These are phyloP conservation scores for Nixonia krombeini DNA, from an alignment of 1,140 invertebrate genomes.

Conservation along the genomic window DNA sequence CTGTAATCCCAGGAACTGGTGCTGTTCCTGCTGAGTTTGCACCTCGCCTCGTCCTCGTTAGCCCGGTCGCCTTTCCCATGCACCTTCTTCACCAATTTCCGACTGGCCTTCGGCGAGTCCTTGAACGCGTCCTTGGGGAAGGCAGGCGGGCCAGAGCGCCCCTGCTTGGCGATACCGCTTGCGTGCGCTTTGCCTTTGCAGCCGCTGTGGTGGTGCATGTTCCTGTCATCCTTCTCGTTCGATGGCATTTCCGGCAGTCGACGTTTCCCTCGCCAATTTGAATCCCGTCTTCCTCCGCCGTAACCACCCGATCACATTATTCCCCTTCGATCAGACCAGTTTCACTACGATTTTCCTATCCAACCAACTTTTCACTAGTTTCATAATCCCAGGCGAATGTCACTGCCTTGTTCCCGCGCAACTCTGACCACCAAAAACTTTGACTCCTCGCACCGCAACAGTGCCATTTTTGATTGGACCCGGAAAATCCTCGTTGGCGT, in stretches of 20 bases:
- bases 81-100: constrained; percentile 23
- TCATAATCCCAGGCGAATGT: too few relatives aligned
- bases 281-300: not conserved
- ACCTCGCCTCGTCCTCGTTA: constrained; percentile 18
- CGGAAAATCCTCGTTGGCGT: too few relatives aligned
- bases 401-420: too few relatives aligned
- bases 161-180: constrained; percentile 73
- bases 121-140: constrained; percentile 18
- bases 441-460: not conserved
- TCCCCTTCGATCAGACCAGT: too few relatives aligned
- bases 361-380: too few relatives aligned
- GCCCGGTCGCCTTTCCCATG: constrained; percentile 17
- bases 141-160: constrained; percentile 11
- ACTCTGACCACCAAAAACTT: not conserved
- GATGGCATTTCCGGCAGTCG: constrained; percentile 66
- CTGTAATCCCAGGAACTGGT: constrained; percentile 74
- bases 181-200: constrained; percentile 82
- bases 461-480: too few relatives aligned
- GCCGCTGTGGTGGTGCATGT: constrained; percentile 76
- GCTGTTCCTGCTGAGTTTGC: constrained; percentile 68
- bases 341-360: too few relatives aligned
- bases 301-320: too few relatives aligned
- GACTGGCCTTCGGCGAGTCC: constrained; percentile 18
- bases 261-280: not conserved
- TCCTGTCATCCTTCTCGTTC: constrained; percentile 70